Percentiles rank a stretch among this genome's conserved stretches.
These are phyloP conservation scores for Micrastur ruficollis DNA, from an alignment of 2,797 vertebrate species.

Conservation along the genomic window DNA sequence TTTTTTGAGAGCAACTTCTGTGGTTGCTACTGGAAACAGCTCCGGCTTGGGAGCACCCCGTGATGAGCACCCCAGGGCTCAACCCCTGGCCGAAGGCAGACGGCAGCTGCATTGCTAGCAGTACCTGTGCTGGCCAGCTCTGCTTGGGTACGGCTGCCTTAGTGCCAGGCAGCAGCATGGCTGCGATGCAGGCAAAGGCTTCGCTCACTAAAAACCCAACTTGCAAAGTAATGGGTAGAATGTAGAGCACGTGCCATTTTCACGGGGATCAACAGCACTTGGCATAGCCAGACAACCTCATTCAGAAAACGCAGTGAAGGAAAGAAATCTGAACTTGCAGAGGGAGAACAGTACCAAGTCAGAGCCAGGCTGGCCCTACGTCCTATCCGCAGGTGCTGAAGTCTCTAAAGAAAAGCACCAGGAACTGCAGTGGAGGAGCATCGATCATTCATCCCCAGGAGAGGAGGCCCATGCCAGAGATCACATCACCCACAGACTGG, in stretches of 20 bases:
- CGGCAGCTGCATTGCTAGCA: neutral
- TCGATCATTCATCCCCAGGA: neutral
- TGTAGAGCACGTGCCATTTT: accelerated
- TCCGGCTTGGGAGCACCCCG: neutral
- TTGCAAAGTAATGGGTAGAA: neutral
- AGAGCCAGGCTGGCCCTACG: neutral
- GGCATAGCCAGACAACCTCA: neutral
- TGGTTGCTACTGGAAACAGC: neutral
- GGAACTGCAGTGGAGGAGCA: neutral
- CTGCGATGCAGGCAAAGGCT: neutral
- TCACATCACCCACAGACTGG: neutral
- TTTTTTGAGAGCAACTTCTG: neutral
- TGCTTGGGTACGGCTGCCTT: neutral
- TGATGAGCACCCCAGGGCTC: neutral
- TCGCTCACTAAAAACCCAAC: accelerated
- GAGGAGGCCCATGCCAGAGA: neutral
- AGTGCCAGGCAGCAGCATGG: neutral
- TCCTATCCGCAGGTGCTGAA: neutral
- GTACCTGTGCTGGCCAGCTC: neutral
- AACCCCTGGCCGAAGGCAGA: neutral
- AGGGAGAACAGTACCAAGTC: neutral
- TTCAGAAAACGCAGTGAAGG: neutral
- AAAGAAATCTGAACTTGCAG: neutral
- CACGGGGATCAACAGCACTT: neutral
- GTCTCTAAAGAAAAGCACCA: neutral